A percentile compares a stretch with the other conserved stretches of the same genome.
These are phyloP conservation scores for Athalia cordata DNA, from an alignment of 2,888 invertebrate genomes.

Conservation along the genomic window DNA sequence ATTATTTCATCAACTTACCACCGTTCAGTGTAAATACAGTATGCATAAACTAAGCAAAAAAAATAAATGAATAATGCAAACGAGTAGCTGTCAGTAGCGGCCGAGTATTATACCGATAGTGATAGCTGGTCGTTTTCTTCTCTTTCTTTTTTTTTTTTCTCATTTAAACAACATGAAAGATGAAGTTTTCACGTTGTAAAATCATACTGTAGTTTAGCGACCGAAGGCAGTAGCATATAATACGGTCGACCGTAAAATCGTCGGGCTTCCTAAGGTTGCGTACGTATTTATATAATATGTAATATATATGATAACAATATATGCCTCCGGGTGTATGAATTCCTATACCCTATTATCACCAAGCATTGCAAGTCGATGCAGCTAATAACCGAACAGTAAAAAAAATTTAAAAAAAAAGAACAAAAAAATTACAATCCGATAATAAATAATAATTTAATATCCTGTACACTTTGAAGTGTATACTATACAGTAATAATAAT, in stretches of 20 bases:
- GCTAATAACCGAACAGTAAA: neutral
- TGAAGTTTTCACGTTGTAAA: neutral
- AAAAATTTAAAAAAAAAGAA: neutral
- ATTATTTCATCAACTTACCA: too few species aligned
- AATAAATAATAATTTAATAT: neutral
- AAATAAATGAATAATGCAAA: too few species aligned
- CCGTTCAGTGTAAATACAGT: too few species aligned
- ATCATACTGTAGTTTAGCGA: neutral
- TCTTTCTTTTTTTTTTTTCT: too few species aligned
- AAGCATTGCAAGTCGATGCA: too few species aligned
- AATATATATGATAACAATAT: neutral
- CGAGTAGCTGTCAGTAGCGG: too few species aligned
- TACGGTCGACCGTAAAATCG: constrained; percentile 19
- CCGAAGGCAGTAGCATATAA: neutral
- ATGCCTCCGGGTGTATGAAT: too few species aligned
- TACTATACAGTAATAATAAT: neutral
- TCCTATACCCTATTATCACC: too few species aligned
- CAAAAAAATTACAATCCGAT: neutral
- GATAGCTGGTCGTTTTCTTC: too few species aligned
- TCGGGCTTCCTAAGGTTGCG: constrained; percentile 24
- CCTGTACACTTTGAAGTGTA: neutral
- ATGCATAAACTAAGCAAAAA: too few species aligned
- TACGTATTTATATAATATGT: neutral
- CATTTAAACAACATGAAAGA: neutral
- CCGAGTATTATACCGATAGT: too few species aligned